A percentile compares a stretch with the other conserved stretches of the same genome.
Conservation (phyloP, 2,888 invertebrate species). For the Megalurothrips usitatus region DNA sequence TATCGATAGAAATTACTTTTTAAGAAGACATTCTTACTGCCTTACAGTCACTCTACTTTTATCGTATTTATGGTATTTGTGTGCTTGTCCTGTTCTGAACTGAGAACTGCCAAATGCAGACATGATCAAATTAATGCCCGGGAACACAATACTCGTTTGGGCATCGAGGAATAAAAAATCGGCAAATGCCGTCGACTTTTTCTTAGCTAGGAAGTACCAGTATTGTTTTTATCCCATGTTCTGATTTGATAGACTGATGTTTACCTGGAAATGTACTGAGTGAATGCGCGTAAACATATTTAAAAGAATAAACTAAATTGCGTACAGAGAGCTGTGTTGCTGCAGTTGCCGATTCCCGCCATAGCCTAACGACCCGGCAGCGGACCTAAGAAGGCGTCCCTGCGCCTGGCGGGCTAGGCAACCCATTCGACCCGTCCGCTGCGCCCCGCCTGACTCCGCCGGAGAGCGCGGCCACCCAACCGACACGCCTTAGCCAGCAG, state of each 20-base stretch:
- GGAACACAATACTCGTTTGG: neutral
- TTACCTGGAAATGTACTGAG: neutral
- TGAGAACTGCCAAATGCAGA: neutral
- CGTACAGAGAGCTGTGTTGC: no score
- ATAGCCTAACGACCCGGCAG: no score
- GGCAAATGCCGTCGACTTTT: neutral
- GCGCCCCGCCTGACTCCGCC: no score
- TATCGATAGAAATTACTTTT: neutral
- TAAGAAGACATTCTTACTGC: neutral
- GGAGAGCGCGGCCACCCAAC: no score
- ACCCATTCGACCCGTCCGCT: no score
- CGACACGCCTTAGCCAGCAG: no score
- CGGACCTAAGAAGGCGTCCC: no score
- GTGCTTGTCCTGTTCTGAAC: neutral
- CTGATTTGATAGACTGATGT: neutral
- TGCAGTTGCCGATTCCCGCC: no score
- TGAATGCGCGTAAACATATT: neutral
- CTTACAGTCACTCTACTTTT: neutral
- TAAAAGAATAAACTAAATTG: no score
- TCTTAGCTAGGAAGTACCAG: neutral
- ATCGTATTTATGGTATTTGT: neutral
- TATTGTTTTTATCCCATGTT: neutral
- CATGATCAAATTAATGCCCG: neutral
- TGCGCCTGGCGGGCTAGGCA: no score
- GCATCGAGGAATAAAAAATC: neutral